Evolutionary conservation across 2,113 vertebrate species (phyloP), one percentile per base, ranked within the genome.

Genomic region (Aix galericulata): DNA sequence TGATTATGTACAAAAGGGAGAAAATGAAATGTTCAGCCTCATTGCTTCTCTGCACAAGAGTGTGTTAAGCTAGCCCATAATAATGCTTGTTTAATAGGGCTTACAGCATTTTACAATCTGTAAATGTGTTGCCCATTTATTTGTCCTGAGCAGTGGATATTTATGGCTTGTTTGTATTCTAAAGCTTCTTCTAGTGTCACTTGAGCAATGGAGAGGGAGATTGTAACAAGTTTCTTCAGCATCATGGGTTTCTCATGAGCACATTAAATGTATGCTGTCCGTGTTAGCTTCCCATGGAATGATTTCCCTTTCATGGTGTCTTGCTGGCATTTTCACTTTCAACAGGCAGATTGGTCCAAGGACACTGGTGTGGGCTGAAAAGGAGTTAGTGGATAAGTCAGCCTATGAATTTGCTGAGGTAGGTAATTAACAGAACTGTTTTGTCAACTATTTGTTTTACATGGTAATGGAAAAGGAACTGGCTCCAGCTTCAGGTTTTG

Each of bases 341-440:
- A 93, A 82, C 97, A 99, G 99, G 88, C 97, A 98, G 81, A 99
- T 99, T 82, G 99, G 99, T 17, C 99, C 99, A 26, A 98, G 99
- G 91, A 98, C 99, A 71, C 97, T 98, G 86, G 98, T 99, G 42
- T 99, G 99, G 99, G 99, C 99, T 32, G 99, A 99, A 97, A 99
- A 98, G 88, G 99, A 99, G 80, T 97, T 98, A 66, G 98, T 99
- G 95, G 99, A 99, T 66, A 98, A 98, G 92, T 99, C 98, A 1
- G 99, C 98, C 4, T 98, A 98, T 55, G 99, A 99, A 97, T 99
- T 99, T 98, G 98, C 98, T 25, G 98, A 99, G 99, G 99, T 99
- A 86, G 78, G 98, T 98, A 56, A 40, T 53, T 48, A 52, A 82
- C n/a, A 38, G 14, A 73, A 34, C 31, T 32, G 6, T 55, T 68